Percentiles rank a stretch among this genome's conserved stretches.
phyloP scores from a whole-genome alignment of 2,888 invertebrate species.

The Monoplex corrugatus region DNA sequence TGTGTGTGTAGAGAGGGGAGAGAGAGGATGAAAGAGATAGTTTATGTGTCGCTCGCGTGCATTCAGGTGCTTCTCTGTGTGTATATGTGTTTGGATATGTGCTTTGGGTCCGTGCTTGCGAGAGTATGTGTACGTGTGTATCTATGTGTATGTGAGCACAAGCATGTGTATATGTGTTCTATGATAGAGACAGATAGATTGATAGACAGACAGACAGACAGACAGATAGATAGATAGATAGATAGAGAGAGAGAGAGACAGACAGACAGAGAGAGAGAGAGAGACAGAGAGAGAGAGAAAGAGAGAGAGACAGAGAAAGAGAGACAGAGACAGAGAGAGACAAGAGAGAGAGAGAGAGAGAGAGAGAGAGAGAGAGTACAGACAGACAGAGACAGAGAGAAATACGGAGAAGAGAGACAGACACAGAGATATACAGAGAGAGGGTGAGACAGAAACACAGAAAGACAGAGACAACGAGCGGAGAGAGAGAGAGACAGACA shows the following conservation, averaged over 20 bases:
- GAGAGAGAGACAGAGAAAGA: neutral
- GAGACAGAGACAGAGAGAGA: too few relatives aligned
- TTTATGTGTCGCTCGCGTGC: too few relatives aligned
- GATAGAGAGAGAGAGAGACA: neutral
- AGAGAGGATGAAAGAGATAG: too few relatives aligned
- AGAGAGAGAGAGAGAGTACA: neutral
- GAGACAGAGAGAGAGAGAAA: neutral
- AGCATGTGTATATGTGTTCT: too few relatives aligned
- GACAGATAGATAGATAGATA: neutral
- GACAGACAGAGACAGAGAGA: neutral
- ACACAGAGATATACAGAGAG: neutral
- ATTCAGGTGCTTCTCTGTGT: too few relatives aligned
- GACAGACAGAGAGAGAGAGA: neutral
- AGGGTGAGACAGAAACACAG: constrained; percentile 8
- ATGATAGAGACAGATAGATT: too few relatives aligned
- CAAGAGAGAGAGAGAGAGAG: neutral
- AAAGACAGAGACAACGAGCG: neutral
- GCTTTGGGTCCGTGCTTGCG: too few relatives aligned
- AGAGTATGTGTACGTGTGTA: too few relatives aligned
- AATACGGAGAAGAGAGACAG: neutral
- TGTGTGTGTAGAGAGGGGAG: too few relatives aligned
- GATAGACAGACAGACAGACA: too few relatives aligned
- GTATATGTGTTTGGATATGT: too few relatives aligned
- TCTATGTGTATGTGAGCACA: too few relatives aligned
- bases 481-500: neutral